These are phyloP conservation scores for Sesia bembeciformis DNA, from an alignment of 2,888 invertebrate genomes.

Conservation along the genomic window DNA sequence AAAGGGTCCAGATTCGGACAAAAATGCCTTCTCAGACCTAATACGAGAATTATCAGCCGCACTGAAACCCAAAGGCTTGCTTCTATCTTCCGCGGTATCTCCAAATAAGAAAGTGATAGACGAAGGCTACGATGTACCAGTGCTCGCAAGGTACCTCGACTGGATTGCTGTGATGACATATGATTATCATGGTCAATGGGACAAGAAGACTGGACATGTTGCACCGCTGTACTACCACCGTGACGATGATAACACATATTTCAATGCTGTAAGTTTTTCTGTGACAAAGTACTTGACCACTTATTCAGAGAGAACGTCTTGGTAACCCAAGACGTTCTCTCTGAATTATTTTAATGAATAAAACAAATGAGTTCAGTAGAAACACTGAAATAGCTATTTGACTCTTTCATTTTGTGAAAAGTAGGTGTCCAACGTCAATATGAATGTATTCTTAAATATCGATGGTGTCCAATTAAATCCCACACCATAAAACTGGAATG, in stretches of 20 bases:
- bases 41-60: slow-evolving; percentile 81
- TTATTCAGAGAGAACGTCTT: no score
- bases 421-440: no score
- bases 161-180: slow-evolving; percentile 96
- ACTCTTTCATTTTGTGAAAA: no score
- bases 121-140: slow-evolving; percentile 87
- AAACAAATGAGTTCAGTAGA: no score
- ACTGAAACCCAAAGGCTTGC: slow-evolving; percentile 78
- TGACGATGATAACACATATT: slow-evolving; percentile 86
- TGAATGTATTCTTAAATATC: no score
- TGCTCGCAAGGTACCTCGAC: slow-evolving; percentile 83
- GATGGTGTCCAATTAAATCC: no score
- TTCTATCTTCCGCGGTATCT: slow-evolving; percentile 89
- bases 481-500: no score
- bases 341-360: no score
- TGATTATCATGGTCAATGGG: slow-evolving; percentile 94
- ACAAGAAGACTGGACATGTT: slow-evolving; percentile 92
- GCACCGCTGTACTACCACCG: slow-evolving; percentile 89
- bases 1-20: slow-evolving; percentile 88
- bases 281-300: no score
- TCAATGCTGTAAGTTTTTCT: slow-evolving; percentile 80
- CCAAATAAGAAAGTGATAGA: slow-evolving; percentile 92
- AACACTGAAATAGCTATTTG: background rate
- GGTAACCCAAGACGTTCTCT: no score
- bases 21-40: slow-evolving; percentile 83